A percentile compares a stretch with the other conserved stretches of the same genome.
phyloP scores from a whole-genome alignment of 1,140 invertebrate genomes.

The Papilio xuthus region DNA sequence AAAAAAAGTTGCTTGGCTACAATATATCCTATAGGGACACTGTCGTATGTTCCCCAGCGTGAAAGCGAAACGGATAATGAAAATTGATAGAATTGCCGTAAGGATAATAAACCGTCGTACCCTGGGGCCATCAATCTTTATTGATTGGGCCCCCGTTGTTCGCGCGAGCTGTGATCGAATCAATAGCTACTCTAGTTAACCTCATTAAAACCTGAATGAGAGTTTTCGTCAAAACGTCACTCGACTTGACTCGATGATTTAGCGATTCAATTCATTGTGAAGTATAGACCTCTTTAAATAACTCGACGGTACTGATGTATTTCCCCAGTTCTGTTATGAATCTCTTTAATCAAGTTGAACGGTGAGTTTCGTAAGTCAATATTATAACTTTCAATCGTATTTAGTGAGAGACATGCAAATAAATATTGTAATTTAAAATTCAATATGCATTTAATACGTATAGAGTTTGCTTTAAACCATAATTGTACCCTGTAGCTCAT shows the following conservation, averaged over 20 bases:
- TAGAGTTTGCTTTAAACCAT: background rate
- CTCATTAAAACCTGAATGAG: constrained; percentile 35
- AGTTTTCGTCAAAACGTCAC: constrained; percentile 34
- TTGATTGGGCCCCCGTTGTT: constrained; percentile 33
- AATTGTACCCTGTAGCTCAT: constrained; percentile 2
- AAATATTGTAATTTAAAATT: background rate
- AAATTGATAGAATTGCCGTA: constrained; percentile 35
- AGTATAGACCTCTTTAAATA: constrained; percentile 23
- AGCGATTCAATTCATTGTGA: constrained; percentile 30
- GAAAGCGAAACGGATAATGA: constrained; percentile 35
- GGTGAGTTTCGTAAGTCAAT: constrained; percentile 10
- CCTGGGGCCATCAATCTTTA: constrained; percentile 32
- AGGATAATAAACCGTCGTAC: constrained; percentile 35
- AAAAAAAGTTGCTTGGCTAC: background rate
- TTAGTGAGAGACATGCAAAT: background rate
- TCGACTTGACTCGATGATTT: constrained; percentile 19
- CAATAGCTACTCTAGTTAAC: constrained; percentile 34
- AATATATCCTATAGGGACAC: constrained; percentile 2
- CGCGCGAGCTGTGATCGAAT: constrained; percentile 23
- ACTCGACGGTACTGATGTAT: constrained; percentile 13
- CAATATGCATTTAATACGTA: background rate
- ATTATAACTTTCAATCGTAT: background rate
- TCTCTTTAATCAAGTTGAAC: constrained; percentile 1
- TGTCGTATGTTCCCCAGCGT: constrained; percentile 14
- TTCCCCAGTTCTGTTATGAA: background rate